Base-by-base conservation (phyloP, 2,797 vertebrate species). In the Lepidocolaptes lacrymiger region DNA sequence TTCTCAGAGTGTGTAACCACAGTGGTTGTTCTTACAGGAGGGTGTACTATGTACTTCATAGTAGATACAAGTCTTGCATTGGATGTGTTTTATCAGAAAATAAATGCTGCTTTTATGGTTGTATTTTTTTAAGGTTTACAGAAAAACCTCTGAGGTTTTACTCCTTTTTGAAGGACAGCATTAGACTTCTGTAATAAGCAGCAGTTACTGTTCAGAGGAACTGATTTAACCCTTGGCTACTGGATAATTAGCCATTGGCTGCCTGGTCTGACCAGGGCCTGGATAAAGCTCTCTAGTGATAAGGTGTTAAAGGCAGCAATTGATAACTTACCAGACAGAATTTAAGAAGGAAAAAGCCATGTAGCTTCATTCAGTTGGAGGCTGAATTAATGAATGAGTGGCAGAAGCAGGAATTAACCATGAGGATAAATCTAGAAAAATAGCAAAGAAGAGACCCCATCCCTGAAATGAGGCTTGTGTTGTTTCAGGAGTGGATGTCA, bases 401-500 rank as follows among this genome's bases (percentile, higher is more conserved):
- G 37, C 28, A 78, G 44, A 62, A 71, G 41, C 26, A 18, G 12
- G 39, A 27, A 11, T 44, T 48, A 41, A 48, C 46, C 32, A 90
- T 23, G 18, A 30, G 30, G 15, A 14, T 68, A 30, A 64, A 41
- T 58, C 30, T 51, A 2, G 6, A 56, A 39, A 49, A 64, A 14
- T 7, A 43, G 24, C 43, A 26, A 19, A 2, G 11, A 24, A n/a
- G 74, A 62, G 66, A 34, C 26, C 44, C 81, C 36, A 4, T 15
- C 17, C 27, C 27, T 89, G 66, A 82, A 26, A 6, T 54, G 1
- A 59, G 49, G 4, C 32, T 39, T 48, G 30, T 69, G 48, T 51
- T 36, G 27, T 77, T 93, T n/a, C 85, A 99, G 99, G 99, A 94
- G 99, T 99, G 84, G 99, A 99, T 62, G 99, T 99, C 92, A 99